Base-by-base conservation (phyloP, 2,888 invertebrate species). In the Rutpela maculata region DNA sequence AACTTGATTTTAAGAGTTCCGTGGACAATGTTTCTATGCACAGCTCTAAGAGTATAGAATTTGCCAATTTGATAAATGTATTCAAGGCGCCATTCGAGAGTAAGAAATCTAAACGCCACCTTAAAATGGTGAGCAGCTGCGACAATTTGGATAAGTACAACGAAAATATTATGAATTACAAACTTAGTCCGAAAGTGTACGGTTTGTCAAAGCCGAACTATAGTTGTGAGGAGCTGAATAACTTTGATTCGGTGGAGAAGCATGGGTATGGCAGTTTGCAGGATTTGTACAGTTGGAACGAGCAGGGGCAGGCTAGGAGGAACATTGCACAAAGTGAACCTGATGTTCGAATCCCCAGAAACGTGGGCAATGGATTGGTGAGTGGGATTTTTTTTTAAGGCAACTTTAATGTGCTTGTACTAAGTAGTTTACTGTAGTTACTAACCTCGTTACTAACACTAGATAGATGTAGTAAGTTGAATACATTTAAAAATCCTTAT, bases 181-280 rank as follows among this genome's bases (percentile, higher is more conserved):
- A 93, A 86, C 89, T 94, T 17, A 94, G 94, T 84, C 93, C 94
- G 0, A 94, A 94, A 89, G 93, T 93, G 38, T 94, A 93, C 85
- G 91, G 91, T n/a, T 84, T 91, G 5, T 88, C 92, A 0, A 89
- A 88, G 78, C 87, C 87, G 22, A 88, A 88, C 80, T 86, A 86
- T 57, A 89, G 89, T 83, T 88, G 87, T 75, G 89, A 89, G 76
- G 88, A 90, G 81, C 82, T 88, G 70, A 88, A 84, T 82, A 89
- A 85, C 75, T 83, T 86, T 63, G 87, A 88, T 31, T 82, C 82
- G 26, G 82, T 83, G 10, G 88, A 88, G 68, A 88, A 87, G 66
- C 85, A 84, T 74, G 89, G 90, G 17, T 94, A 93, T 91, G 93
- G 94, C 26, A 94, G 94, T 86, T 89, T 95, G 65, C 94, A 94